phyloP scores from a whole-genome alignment of 2,888 invertebrate species.

The Philhelius pedissequus region DNA sequence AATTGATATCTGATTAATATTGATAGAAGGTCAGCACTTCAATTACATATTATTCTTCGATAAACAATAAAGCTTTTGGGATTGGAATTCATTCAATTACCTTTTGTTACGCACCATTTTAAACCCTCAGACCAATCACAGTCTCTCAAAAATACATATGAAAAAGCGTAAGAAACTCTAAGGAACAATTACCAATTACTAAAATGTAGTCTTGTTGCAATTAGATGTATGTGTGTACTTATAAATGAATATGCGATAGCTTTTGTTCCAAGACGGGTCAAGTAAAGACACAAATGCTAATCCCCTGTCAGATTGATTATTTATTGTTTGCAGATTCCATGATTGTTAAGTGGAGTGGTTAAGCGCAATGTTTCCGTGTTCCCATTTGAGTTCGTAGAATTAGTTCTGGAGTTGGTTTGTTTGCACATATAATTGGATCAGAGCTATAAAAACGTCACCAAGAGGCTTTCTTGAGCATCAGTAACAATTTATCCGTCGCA shows the following conservation, averaged over 20 bases:
- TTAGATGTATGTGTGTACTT: no score
- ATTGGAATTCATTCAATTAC: neutral
- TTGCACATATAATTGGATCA: constrained; percentile 10
- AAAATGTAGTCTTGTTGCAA: neutral
- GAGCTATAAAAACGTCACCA: constrained; percentile 55
- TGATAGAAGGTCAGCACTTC: neutral
- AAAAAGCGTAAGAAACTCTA: neutral
- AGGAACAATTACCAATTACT: neutral
- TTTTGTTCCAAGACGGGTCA: neutral
- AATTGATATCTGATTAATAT: neutral
- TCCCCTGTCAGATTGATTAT: constrained; percentile 52
- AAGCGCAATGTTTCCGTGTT: constrained; percentile 41
- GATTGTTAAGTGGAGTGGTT: neutral
- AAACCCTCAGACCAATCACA: neutral
- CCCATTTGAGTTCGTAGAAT: constrained; percentile 46
- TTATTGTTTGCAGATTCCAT: constrained; percentile 51
- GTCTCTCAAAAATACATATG: neutral
- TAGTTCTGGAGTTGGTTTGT: constrained; percentile 24
- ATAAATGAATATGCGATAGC: neutral
- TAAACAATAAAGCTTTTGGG: neutral
- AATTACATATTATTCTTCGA: no score
- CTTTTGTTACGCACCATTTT: neutral
- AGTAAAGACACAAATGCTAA: neutral
- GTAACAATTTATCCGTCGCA: constrained; percentile 75
- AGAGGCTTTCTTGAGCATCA: constrained; percentile 70